Base-by-base conservation (phyloP, 2,888 invertebrate species). In the Eledone cirrhosa region DNA sequence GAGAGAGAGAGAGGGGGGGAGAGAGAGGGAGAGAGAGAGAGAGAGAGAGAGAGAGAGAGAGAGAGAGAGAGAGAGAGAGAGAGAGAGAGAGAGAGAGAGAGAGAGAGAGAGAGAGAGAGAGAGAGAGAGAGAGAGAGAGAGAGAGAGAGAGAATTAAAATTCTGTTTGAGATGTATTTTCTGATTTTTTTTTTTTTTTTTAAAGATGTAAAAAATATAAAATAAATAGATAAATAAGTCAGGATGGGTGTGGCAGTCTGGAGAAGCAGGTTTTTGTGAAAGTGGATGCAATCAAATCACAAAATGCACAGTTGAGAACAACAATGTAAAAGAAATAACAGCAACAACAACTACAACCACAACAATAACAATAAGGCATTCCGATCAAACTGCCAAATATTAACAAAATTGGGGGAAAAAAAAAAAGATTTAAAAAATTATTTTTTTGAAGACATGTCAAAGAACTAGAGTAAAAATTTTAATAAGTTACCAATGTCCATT, bases 231-330 rank as follows among this genome's bases (percentile, higher is more conserved):
- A 69, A 33, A 19, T 24, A n/a, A 27, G 27, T 27, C 16, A 29
- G 29, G 19, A 69, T 31, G 69, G 31, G 16, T 69, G 33, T 69
- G n/a, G 69, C 33, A 69, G 33, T 69, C 31, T 33, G 16, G 69
- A 22, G 33, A 69, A 69, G 69, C 69, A 33, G 2, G 69, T 22
- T 69, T 27, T 69, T 69, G 69, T 69, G 69, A 69, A 33, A 33
- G 69, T 69, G 33, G 69, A 69, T 69, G 69, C 69, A 69, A 69
- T 69, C 69, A 69, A 69, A 31, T 69, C 69, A 69, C 31, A 69
- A 69, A 69, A 69, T 69, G 69, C 69, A 69, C 69, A 69, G 31
- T 24, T 33, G 22, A 31, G 33, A 33, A 31, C 41, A 31, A 41
- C 41, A 41, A 41, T 41, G 41, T 31, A 16, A 69, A 7, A 67